Base-by-base conservation (phyloP, 1,140 invertebrate genomes). In the Yoshiicerus persimilis region DNA sequence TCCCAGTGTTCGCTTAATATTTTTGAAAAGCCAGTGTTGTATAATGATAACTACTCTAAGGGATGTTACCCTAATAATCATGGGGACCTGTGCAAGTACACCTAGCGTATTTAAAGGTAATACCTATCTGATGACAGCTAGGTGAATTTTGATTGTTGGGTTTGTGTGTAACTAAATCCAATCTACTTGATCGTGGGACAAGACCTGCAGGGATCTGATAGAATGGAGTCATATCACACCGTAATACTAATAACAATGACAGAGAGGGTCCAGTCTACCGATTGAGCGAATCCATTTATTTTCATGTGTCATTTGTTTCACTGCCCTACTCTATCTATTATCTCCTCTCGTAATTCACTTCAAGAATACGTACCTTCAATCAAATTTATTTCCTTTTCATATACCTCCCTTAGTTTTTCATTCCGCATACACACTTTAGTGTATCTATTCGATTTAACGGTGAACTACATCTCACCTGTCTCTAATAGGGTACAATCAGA, bases 161-260 rank as follows among this genome's bases (percentile, higher is more conserved):
- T 34, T 80, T 80, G 38, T 80, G 75, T 36, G 34, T 80, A 80
- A 80, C 75, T 36, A 80, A 80, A 80, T 80, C 75, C 75, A 80
- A 80, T 80, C 75, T 36, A 80, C 75, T 36, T 80, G 75, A 80
- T 80, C 75, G 75, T 80, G 75, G 34, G 75, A 70, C 25, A 13
- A 56, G 47, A 70, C 9, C 75, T 38, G 75, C 75, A 36, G 75
- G 75, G 75, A 56, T 56, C 47, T 16, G 16, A 80, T 80, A 3
- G 6, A 80, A 80, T 80, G 32, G 75, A 80, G 75, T 80, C 75
- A 80, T 80, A 80, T 80, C 75, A 80, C 75, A 80, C 75, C 75
- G 75, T 80, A 80, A 34, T 80, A 38, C 20, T 36, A 80, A 36
- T 80, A 80, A 80, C 38, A 80, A 80, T 38, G 75, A 36, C 75